Percentiles rank a stretch among this genome's conserved stretches.
Evolutionary conservation across 30 jellyfish, hydroid and myxozoan species (phyloP).

Genomic region (Aurelia sp.): DNA sequence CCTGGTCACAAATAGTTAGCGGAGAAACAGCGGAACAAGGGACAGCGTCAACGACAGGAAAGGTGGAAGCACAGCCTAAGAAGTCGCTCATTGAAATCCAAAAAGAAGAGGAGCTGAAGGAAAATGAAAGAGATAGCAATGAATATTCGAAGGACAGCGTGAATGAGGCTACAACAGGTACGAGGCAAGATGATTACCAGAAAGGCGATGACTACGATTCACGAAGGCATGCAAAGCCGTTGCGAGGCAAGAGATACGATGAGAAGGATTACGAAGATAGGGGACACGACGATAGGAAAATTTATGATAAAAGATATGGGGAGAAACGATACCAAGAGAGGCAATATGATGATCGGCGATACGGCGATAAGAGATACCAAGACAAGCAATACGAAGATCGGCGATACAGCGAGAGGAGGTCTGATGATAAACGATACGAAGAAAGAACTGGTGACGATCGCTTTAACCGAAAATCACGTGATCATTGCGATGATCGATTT

Average conservation of each 20-base stretch:
- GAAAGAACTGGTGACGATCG: neutral
- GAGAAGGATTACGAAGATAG: constrained; percentile 28
- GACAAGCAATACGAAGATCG: constrained; percentile 21
- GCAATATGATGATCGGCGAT: neutral
- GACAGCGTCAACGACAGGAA: constrained; percentile 15
- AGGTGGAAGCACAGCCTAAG: constrained; percentile 75
- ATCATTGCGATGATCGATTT: constrained; percentile 12
- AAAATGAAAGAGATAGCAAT: constrained; percentile 51
- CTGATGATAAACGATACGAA: constrained; percentile 2
- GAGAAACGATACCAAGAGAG: neutral
- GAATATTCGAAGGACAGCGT: constrained; percentile 3
- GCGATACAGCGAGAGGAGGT: constrained; percentile 18
- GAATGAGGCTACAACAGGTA: neutral
- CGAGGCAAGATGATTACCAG: constrained; percentile 2
- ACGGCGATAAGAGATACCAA: neutral
- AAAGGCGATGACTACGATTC: constrained; percentile 24
- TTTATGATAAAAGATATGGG: neutral
- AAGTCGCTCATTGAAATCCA: constrained; percentile 71
- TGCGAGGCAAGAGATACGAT: constrained; percentile 31
- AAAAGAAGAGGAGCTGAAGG: constrained; percentile 61
- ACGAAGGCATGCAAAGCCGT: constrained; percentile 18
- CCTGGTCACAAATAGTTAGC: constrained; percentile 88
- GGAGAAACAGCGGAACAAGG: constrained; percentile 63
- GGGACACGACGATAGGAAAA: constrained; percentile 7
- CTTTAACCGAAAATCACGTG: neutral